A percentile compares a stretch with the other conserved stretches of the same genome.
These are phyloP conservation scores for Drosophila sp. DNA, from an alignment of 1,140 invertebrate genomes.

Conservation along the genomic window DNA sequence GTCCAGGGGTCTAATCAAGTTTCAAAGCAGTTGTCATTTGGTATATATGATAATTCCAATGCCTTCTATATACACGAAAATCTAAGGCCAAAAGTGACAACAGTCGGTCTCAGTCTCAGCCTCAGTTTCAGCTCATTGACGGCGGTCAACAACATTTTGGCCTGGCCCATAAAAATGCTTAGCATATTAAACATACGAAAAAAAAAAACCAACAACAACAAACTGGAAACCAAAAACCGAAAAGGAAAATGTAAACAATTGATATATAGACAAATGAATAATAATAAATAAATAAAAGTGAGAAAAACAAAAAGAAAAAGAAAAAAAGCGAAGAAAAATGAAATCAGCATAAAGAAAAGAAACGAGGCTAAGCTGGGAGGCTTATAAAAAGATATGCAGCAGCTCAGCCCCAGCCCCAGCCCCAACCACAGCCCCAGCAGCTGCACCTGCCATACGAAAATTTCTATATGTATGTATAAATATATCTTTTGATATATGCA, in stretches of 20 bases:
- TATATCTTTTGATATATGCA: conserved; percentile 36
- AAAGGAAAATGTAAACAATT: conserved; percentile 77
- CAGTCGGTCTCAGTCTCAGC: conserved; percentile 26
- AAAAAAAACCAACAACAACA: background rate
- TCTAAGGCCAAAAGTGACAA: conserved; percentile 47
- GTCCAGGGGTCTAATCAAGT: background rate
- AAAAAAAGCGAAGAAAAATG: conserved; percentile 21
- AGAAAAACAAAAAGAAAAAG: conserved; percentile 15
- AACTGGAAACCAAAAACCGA: conserved; percentile 31
- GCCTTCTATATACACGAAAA: conserved; percentile 34
- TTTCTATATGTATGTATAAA: conserved; percentile 19
- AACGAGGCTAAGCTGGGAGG: conserved; percentile 18
- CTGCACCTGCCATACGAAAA: conserved; percentile 53
- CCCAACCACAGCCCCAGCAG: conserved; percentile 7
- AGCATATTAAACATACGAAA: conserved; percentile 62
- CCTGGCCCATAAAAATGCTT: conserved; percentile 68
- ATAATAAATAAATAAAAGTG: conserved; percentile 23
- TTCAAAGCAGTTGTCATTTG: conserved; percentile 11
- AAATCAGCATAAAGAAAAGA: conserved; percentile 20
- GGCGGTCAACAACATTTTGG: conserved; percentile 69
- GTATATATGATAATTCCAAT: conserved; percentile 46
- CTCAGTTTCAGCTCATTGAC: conserved; percentile 9
- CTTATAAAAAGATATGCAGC: conserved; percentile 50
- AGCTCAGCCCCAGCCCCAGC: conserved; percentile 16
- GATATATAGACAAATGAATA: conserved; percentile 33